These are phyloP conservation scores for Piaya cayana DNA, from an alignment of 2,113 vertebrate genomes.

Conservation along the genomic window DNA sequence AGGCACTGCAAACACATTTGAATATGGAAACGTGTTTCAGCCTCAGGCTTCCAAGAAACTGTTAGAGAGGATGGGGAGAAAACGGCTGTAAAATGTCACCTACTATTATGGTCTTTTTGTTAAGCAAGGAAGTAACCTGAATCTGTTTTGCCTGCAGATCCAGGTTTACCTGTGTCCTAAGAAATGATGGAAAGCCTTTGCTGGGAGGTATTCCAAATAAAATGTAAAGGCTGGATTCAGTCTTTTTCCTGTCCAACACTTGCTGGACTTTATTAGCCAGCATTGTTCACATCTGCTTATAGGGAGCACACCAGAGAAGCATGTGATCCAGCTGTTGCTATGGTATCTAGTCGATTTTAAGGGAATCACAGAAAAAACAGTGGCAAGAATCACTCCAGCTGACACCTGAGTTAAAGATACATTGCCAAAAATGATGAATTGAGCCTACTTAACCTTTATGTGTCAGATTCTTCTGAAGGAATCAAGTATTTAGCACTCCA, in stretches of 20 bases:
- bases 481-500: neutral
- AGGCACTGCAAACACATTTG: neutral
- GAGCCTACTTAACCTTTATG: neutral
- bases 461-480: neutral
- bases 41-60: neutral
- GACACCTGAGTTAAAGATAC: conserved; percentile 53
- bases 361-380: conserved; percentile 19
- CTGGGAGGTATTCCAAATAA: neutral
- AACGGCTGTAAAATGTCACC: neutral
- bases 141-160: neutral
- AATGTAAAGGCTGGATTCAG: neutral
- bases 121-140: neutral
- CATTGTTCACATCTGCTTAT: conserved; percentile 65
- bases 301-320: conserved; percentile 36
- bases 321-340: conserved; percentile 72
- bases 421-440: neutral
- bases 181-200: neutral
- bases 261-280: conserved; percentile 59
- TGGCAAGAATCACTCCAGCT: neutral
- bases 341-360: conserved; percentile 62
- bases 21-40: neutral
- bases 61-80: neutral
- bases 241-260: neutral
- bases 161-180: conserved; percentile 7
- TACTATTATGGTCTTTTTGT: neutral